Evolutionary conservation across 2,888 invertebrate species (phyloP).

Genomic region (Rhodophaea formosa): DNA sequence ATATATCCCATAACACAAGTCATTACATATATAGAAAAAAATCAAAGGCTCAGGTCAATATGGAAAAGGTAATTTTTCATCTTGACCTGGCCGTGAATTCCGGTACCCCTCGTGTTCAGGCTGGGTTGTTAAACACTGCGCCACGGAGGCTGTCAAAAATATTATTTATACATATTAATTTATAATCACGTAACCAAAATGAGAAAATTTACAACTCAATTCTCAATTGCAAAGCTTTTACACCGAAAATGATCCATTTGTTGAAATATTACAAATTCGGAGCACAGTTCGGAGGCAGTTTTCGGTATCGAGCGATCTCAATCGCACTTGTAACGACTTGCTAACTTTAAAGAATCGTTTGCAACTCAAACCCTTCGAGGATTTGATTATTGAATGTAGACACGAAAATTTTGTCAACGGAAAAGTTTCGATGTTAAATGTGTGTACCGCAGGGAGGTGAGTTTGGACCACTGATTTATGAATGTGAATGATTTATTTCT

Average conservation of each 20-base stretch:
- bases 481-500: background rate
- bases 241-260: background rate
- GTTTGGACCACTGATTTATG: conserved; percentile 1
- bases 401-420: background rate
- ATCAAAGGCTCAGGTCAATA: too few relatives aligned
- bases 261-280: background rate
- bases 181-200: too few relatives aligned
- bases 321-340: conserved; percentile 1
- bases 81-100: too few relatives aligned
- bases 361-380: conserved; percentile 1
- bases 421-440: conserved; percentile 7
- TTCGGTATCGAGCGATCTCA: background rate
- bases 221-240: background rate
- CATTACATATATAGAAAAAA: too few relatives aligned
- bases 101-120: too few relatives aligned
- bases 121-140: too few relatives aligned
- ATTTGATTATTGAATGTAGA: conserved; percentile 15
- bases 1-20: too few relatives aligned
- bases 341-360: conserved; percentile 9
- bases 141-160: too few relatives aligned
- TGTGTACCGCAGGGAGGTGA: conserved; percentile 6
- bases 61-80: too few relatives aligned
- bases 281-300: background rate
- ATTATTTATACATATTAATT: too few relatives aligned
- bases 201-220: too few relatives aligned